Conservation (phyloP, 2,888 invertebrate genomes). For the Torymus tubicola region DNA sequence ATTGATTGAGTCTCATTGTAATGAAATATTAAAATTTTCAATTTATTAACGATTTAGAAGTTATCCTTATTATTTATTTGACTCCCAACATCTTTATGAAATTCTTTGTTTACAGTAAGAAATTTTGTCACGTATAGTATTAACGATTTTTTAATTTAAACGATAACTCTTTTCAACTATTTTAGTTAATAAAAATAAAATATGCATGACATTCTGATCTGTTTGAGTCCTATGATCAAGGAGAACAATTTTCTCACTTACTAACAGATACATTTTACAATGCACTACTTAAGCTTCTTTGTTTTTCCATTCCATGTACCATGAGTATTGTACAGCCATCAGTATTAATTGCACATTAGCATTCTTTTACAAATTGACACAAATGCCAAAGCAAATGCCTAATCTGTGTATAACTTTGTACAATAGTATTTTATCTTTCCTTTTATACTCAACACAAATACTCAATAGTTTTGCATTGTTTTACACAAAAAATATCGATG, state of each 20-base stretch:
- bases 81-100: too few relatives aligned
- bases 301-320: conserved; percentile 38
- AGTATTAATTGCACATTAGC: conserved; percentile 55
- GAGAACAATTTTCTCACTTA: not conserved
- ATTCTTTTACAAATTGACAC: conserved; percentile 41
- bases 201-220: too few relatives aligned
- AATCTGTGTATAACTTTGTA: conserved; percentile 16
- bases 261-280: conserved; percentile 1
- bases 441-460: conserved; percentile 6
- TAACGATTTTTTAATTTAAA: too few relatives aligned
- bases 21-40: not conserved
- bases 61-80: not conserved
- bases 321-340: conserved; percentile 55
- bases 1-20: conserved; percentile 11
- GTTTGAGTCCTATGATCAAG: too few relatives aligned
- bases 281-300: conserved; percentile 17
- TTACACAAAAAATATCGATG: conserved; percentile 50
- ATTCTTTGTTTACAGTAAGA: too few relatives aligned
- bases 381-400: conserved; percentile 16
- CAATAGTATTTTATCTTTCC: conserved; percentile 36
- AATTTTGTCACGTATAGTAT: too few relatives aligned
- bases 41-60: not conserved
- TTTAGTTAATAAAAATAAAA: too few relatives aligned
- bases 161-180: too few relatives aligned
- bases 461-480: conserved; percentile 8